Evolutionary conservation across 2,797 vertebrate genomes (phyloP), one percentile per base, ranked within the genome.

Genomic region (Gadopsis bispinosus): DNA sequence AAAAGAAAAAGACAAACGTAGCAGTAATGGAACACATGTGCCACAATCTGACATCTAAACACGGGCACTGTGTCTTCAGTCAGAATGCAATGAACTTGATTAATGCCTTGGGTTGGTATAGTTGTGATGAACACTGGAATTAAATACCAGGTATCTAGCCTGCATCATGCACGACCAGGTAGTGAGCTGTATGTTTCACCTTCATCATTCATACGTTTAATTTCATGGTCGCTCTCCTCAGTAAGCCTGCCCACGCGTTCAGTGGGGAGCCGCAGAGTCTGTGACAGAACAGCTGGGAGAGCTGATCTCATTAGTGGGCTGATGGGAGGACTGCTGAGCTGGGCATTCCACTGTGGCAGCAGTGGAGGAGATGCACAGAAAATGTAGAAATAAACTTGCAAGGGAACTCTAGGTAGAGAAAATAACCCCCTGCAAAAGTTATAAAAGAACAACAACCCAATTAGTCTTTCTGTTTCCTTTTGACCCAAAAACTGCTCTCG

Each of bases 251-350:
- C 63, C 73, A 19, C 17, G 19, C 67, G 71, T 85, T 73, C 77
- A 3, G 68, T 20, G 33, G 86, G 92, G 89, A 88, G 90, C 89
- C 73, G 5, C 39, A 14, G 76, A 64, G 85, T 87, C 88, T 80
- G 84, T 84, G 83, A 79, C 75, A 22, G 53, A 85, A 65, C 83
- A 91, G 81, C 80, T 80, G 85, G 81, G 87, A 89, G 90, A 82
- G 84, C 79, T 77, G 81, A 72, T 82, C 87, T 91, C 87, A 91
- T 92, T 89, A 89, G 80, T 22, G 64, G 54, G n/a, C 73, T 31
- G 77, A 83, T 47, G 85, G 88, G 91, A 90, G 86, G 77, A 80
- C 7, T 83, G 87, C 89, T 91, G 91, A 93, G 86, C 79, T 60
- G 73, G 69, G 59, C 88, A 90, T 93, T 93, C 87, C 84, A 80